Conservation (phyloP, 2,113 vertebrate genomes). For the Leucosticte australis region DNA sequence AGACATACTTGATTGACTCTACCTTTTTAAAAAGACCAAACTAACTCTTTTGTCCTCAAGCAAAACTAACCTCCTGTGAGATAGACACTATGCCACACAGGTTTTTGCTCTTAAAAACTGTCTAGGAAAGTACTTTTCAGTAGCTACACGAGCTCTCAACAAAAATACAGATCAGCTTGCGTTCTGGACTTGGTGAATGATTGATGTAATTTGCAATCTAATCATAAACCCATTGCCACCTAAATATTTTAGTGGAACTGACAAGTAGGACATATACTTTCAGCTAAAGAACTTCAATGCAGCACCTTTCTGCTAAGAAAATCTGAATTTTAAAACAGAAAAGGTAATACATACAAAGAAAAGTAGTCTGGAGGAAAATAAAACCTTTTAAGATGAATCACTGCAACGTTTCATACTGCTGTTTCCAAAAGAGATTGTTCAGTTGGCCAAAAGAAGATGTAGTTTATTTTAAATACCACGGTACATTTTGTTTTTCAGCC, state of each 20-base stretch:
- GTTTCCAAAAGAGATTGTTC: neutral
- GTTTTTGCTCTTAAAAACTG: neutral
- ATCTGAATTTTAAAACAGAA: neutral
- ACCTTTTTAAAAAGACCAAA: neutral
- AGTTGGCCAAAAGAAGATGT: neutral
- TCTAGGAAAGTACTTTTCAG: neutral
- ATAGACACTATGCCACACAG: neutral
- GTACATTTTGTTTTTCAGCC: neutral
- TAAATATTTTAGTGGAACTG: neutral
- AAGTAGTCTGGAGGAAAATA: neutral
- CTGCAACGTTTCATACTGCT: neutral
- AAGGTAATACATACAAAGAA: neutral
- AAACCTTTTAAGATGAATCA: neutral
- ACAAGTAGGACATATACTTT: neutral
- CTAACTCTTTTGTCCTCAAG: neutral
- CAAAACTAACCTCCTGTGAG: neutral
- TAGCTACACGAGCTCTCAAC: neutral
- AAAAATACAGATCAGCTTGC: neutral
- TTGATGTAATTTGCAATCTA: conserved; percentile 17
- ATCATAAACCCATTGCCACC: conserved; percentile 11
- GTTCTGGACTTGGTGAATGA: neutral
- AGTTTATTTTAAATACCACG: neutral
- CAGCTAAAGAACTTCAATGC: neutral
- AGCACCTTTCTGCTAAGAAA: neutral
- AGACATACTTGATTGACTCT: neutral